Evolutionary conservation across 2,113 vertebrate genomes (phyloP).

Genomic region (Cryptomyrus ogoouensis): DNA sequence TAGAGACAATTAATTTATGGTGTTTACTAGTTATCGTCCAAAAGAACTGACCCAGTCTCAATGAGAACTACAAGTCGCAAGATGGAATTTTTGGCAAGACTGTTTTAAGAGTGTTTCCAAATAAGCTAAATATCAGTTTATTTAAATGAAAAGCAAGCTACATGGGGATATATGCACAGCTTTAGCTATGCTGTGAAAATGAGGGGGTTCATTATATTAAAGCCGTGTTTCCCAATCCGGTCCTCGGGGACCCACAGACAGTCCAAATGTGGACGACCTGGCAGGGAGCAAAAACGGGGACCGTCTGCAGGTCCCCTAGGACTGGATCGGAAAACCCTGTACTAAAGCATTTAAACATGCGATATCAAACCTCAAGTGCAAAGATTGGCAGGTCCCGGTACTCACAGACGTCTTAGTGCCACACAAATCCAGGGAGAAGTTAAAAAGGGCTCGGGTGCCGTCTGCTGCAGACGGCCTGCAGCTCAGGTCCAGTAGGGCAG

Average conservation of each 20-base stretch:
- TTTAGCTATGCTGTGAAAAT: not conserved
- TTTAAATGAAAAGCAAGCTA: not conserved
- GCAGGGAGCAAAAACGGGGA: not conserved
- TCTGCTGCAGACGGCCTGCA: slow-evolving; percentile 37
- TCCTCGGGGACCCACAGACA: not conserved
- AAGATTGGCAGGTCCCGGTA: not conserved
- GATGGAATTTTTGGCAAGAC: not conserved
- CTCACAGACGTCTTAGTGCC: slow-evolving; percentile 42
- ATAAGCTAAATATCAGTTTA: not conserved
- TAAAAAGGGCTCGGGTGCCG: slow-evolving; percentile 36
- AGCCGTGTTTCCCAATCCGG: not conserved
- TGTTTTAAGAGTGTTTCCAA: not conserved
- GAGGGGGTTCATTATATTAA: not conserved
- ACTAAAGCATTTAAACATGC: not conserved
- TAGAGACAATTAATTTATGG: not conserved
- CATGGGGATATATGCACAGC: not conserved
- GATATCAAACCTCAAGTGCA: not conserved
- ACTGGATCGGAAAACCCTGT: no score
- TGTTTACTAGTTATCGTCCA: not conserved
- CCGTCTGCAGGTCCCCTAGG: not conserved
- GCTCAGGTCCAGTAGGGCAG: slow-evolving; percentile 37
- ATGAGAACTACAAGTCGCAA: not conserved
- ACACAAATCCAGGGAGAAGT: slow-evolving; percentile 40
- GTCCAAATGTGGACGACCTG: not conserved
- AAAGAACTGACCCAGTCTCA: not conserved